Base-by-base conservation (phyloP, 2,888 invertebrate species). In the Incurvaria masculella region DNA sequence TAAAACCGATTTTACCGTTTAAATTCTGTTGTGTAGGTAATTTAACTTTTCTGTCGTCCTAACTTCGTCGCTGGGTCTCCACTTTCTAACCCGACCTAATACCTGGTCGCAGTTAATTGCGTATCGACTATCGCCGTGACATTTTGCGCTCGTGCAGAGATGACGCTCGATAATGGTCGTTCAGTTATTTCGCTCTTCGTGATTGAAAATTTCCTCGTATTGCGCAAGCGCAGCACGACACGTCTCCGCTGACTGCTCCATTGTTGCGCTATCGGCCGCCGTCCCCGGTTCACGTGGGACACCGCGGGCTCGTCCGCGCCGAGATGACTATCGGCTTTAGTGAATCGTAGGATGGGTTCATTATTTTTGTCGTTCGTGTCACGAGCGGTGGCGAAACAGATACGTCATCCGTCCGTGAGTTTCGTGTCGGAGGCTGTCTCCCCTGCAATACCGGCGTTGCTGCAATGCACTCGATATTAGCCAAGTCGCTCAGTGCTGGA, bases 311-410 rank as follows among this genome's bases (percentile, higher is more conserved):
- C 56, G 53, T 53, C 55, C 53, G 53, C 21, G 56, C 59, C 21
- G 56, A 59, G 65, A 65, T 66, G 57, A 54, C 58, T 65, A 66
- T 68, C 66, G 60, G 58, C 61, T 63, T 63, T 56, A 59, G 62
- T 62, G 65, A 61, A 64, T 61, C 59, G 57, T 56, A 53, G 59
- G 57, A 57, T 56, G 56, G 58, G 60, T 61, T 66, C 65, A 59
- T 66, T 65, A 66, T 65, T 67, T 66, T 68, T 65, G 65, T 65
- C 65, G 62, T 61, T 60, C 61, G 57, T 60, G 63, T 63, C 68
- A 66, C 64, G 69, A 63, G 58, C 55, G 53, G 49, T 59, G 62
- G 14, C 33, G 33, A 33, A 33, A 33, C 14, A 14, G 33, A 33
- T 33, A 8, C 33, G 14, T 33, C 33, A 14, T 14, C 33, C 11